Evolutionary conservation across 2,113 vertebrate genomes (phyloP), one percentile per base, ranked within the genome.

Genomic region (Telmatochromis sp.): DNA sequence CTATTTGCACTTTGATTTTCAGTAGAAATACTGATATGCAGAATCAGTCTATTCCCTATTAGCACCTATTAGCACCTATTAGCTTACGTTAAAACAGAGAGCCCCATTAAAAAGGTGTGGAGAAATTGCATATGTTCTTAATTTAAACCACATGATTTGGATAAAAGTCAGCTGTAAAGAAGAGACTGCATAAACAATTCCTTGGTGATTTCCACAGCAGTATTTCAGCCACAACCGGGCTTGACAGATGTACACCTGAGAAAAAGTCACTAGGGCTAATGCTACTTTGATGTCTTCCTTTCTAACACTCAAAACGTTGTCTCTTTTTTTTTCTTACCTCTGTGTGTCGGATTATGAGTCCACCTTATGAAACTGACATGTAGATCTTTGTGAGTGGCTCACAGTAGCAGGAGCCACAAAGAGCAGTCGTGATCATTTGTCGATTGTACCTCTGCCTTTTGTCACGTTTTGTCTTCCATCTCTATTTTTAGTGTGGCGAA

Each of bases 401-500:
- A 75, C 85, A 54, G 73, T 88, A 92, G 91, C 89, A 92, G 92
- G 87, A 88, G 93, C 83, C 93, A 91, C 87, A 80, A 86, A 81
- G 91, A 91, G 91, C 85, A 89, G 86, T 82, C 89, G 60, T 80
- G 89, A 93, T 89, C 88, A 81, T 90, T 91, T 91, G 89, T 92
- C 85, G 82, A 89, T 87, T 90, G 84, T 91, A 91, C 90, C 92
- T 93, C 84, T 92, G 83, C 91, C 91, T 96, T 93, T 94, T 95
- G 93, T 94, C 90, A 91, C 86, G 58, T 93, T 94, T 94, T 94
- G 91, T 94, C 94, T 93, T 42, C 84, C 35, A 53, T 91, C 88
- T 92, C 91, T 95, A 94, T 95, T 95, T 95, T 94, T 93, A 94
- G 93, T 40, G 55, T 86, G 68, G 92, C 81, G 83, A 89, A 89